These are phyloP conservation scores for Pachyuromys duprasi DNA, from an alignment of 2,797 vertebrate genomes.

Conservation along the genomic window DNA sequence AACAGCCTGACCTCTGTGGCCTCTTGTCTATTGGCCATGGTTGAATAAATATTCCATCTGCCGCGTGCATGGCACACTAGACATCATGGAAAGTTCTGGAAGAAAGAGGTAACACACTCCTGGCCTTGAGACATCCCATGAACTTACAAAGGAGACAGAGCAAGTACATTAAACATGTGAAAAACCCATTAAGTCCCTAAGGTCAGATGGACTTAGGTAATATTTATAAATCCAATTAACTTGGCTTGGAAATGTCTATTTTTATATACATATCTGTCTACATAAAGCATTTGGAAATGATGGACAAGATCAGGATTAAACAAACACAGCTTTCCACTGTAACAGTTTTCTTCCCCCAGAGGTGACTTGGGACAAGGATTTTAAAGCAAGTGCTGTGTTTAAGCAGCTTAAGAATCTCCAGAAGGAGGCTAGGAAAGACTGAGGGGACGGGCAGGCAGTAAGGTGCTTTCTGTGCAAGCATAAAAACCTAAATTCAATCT, in stretches of 20 bases:
- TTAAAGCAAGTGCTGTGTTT: not conserved
- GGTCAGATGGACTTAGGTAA: not conserved
- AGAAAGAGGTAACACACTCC: not conserved
- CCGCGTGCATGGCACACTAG: not conserved
- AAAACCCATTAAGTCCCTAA: conserved; percentile 28
- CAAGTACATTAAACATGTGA: not conserved
- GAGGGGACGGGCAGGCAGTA: not conserved
- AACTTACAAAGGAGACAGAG: conserved; percentile 31
- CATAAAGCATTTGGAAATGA: conserved; percentile 13
- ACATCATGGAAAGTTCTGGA: conserved; percentile 7
- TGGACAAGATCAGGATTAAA: not conserved
- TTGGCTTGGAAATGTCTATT: not conserved
- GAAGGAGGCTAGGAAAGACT: not conserved
- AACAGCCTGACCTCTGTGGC: not conserved
- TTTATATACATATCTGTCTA: not conserved
- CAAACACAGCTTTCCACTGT: not conserved
- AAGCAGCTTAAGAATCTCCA: not conserved
- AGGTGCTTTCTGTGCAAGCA: no score
- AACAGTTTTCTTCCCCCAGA: not conserved
- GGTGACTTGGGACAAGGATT: not conserved
- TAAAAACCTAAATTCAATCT: not conserved
- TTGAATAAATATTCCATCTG: conserved; percentile 63
- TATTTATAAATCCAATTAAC: conserved; percentile 17
- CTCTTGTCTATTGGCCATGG: conserved; percentile 14
- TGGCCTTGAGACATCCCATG: conserved; percentile 37